Evolutionary conservation across 2,113 vertebrate species (phyloP), one percentile per base, ranked within the genome.

Genomic region (Caretta caretta): DNA sequence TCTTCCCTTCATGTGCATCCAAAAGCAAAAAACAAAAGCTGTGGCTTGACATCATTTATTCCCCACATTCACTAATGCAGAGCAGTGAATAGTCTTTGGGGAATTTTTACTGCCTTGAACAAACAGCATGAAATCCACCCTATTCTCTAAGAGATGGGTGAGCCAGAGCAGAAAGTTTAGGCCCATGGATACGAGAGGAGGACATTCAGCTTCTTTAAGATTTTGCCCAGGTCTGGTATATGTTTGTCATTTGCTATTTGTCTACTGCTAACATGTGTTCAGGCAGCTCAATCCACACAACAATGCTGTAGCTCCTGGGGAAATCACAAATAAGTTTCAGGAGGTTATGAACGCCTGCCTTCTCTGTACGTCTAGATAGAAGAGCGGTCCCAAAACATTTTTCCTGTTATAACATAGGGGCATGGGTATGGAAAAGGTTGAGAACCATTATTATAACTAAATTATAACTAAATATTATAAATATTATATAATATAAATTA

Each of bases 21-120:
- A 89, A 80, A 38, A 79, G 22, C 17, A 89, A 57, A 91, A 94
- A 92, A 83, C 69, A 93, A 89, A n/a, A 94, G 59, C 81, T 57
- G 56, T 56, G 46, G 19, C 87, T 93, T 85, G 80, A 69, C 72
- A 2, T 94, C 76, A 62, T 91, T 91, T 84, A 88, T 93, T 49
- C 56, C 35, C 12, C 38, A 65, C 56, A 22, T 54, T 83, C 86
- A 90, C 46, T 87, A 83, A 53, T 90, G 82, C 59, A 83, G 81
- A 84, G 13, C 62, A 72, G 86, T 90, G 86, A 93, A 93, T 80
- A 87, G 93, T 75, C 79, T 83, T 92, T 86, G 57, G 80, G 79
- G 81, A 56, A 81, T 50, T 72, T 86, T 88, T 95, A 81, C 50
- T 51, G 54, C 54, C 51, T 13, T 54, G 76, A 88, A 29, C 80